A percentile compares a stretch with the other conserved stretches of the same genome.
Conservation (phyloP, 2,888 invertebrate species). For the Chloromyia formosa region DNA sequence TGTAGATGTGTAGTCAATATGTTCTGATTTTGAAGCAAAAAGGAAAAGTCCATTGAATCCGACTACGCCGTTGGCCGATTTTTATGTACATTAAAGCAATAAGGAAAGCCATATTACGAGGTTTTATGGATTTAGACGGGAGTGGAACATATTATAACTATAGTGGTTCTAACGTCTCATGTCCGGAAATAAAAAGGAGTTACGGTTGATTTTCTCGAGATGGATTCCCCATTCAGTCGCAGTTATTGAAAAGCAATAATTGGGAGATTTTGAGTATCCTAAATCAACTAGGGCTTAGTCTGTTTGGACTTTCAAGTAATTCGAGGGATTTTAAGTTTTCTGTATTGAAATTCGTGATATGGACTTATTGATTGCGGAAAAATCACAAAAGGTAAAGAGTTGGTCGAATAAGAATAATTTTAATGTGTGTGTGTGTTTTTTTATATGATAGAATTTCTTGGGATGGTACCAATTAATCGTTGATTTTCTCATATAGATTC, state of each 20-base stretch:
- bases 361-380: too few species aligned
- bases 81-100: constrained; percentile 23
- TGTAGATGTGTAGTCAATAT: not conserved
- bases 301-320: not conserved
- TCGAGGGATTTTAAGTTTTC: too few species aligned
- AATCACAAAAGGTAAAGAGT: too few species aligned
- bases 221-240: not conserved
- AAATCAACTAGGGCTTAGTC: not conserved
- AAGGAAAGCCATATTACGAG: constrained; percentile 29
- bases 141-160: constrained; percentile 5
- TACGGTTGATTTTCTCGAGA: constrained; percentile 1
- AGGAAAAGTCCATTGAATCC: not conserved
- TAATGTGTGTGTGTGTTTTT: too few species aligned
- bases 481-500: too few species aligned
- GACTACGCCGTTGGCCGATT: constrained; percentile 17
- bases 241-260: constrained; percentile 28
- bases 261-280: constrained; percentile 12
- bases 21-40: not conserved
- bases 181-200: constrained; percentile 13
- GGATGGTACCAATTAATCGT: too few species aligned
- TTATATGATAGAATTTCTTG: too few species aligned
- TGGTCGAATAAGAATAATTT: too few species aligned
- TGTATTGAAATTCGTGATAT: too few species aligned
- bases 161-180: not conserved
- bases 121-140: constrained; percentile 24